These are phyloP conservation scores for Neopelma chrysocephalum DNA, from an alignment of 2,797 vertebrate genomes.

Conservation along the genomic window DNA sequence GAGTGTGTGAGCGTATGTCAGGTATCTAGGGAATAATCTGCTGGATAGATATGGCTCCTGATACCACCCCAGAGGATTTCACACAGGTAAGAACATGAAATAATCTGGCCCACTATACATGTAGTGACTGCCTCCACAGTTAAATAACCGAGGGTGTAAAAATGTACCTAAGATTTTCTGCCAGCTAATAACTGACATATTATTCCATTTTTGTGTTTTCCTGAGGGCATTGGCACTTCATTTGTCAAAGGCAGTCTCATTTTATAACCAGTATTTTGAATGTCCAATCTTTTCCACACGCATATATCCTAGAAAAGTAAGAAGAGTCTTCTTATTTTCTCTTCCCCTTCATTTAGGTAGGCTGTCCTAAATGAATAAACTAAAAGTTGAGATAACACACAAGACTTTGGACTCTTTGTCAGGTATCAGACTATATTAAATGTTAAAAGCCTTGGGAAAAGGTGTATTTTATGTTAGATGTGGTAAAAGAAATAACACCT, in stretches of 20 bases:
- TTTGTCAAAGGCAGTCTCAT: neutral
- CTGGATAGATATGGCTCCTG: neutral
- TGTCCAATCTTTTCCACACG: neutral
- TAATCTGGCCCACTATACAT: neutral
- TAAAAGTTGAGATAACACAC: neutral
- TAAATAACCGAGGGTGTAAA: neutral
- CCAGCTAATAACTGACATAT: neutral
- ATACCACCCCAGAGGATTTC: neutral
- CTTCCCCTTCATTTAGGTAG: neutral
- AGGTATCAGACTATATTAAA: neutral
- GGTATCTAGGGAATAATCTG: slow-evolving; percentile 1
- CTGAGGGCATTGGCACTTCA: neutral
- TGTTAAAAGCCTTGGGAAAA: neutral
- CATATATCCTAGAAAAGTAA: neutral
- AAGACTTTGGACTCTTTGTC: neutral
- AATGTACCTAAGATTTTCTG: neutral
- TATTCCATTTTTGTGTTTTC: neutral
- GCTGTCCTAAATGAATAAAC: neutral
- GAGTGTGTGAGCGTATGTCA: neutral
- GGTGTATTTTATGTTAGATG: neutral
- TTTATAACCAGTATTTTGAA: neutral
- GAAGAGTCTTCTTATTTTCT: neutral
- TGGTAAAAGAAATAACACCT: neutral
- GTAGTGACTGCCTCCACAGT: neutral
- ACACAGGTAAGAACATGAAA: slow-evolving; percentile 1